Base-by-base conservation (phyloP, 37 sponge, comb jelly and placozoan species). In the Aphrocallistes beatrix region DNA sequence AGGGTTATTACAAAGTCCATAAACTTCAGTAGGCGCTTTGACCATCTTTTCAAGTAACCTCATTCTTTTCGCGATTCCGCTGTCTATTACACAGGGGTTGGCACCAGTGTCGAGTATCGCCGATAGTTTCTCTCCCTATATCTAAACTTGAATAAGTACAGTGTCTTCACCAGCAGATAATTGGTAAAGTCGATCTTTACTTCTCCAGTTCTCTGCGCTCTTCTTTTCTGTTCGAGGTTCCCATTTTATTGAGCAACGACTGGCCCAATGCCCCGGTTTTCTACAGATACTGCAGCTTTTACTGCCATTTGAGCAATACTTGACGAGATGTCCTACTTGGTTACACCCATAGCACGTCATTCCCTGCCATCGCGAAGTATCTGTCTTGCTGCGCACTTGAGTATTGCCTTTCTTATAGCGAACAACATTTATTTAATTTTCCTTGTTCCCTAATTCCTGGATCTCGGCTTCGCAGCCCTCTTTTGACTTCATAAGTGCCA, bases 71-170 rank as follows among this genome's bases (percentile, higher is more conserved):
- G 75, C 75, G 28, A 6, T 60, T 8, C n/a, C n/a, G 32, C 25
- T 60, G 34, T 60, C 75, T 13, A 60, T 60, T 60, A 60, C 75
- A 30, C 75, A 60, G 1, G 75, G 75, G 34, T 60, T 60, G 28
- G 75, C 75, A 60, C 75, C 75, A 21, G 75, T 60, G n/a, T 60
- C 75, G 75, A 60, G 75, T 28, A 60, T 60, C 28, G 34, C 75
- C 32, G 8, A 19, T 60, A 60, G 21, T 6, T 13, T 28, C 34
- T 3, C n/a, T 28, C 8, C 75, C 25, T 13, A 3, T 3, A 28
- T 60, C 75, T 30, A 13, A 6, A 60, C 75, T 32, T 60, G 8
- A 28, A 28, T 28, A 32, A 30, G 10, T 60, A 60, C 75, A 28
- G 75, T 30, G 8, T 60, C 75, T 30, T 60, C 75, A 6, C 75